Percentiles rank a stretch among this genome's conserved stretches.
These are phyloP conservation scores for Oscheius myriophilus DNA, from an alignment of 2,888 invertebrate genomes.

Conservation along the genomic window DNA sequence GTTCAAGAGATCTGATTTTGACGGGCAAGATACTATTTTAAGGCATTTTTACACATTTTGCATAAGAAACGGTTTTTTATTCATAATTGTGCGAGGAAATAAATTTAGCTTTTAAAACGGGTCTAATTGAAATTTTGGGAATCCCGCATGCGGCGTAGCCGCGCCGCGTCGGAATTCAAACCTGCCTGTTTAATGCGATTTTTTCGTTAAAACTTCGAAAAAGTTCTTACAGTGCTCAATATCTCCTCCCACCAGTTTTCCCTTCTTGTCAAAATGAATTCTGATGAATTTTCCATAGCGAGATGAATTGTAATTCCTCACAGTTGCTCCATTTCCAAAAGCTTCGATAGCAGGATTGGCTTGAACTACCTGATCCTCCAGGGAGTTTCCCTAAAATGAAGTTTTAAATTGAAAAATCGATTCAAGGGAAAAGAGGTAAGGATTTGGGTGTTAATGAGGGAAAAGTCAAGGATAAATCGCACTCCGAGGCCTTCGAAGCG, in stretches of 20 bases:
- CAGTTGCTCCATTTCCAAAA: conserved; percentile 98
- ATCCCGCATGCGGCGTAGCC: too few species aligned
- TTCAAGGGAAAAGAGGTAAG: conserved; percentile 5
- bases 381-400: conserved; percentile 79
- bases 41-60: too few species aligned
- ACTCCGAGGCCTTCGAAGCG: conserved; percentile 36
- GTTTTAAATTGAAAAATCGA: not conserved
- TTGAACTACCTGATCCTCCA: conserved; percentile 99
- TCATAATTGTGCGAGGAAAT: too few species aligned
- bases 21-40: too few species aligned
- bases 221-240: conserved; percentile 88
- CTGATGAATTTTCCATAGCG: conserved; percentile 95
- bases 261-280: conserved; percentile 98
- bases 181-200: too few species aligned
- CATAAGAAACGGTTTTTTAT: too few species aligned
- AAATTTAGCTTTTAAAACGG: too few species aligned
- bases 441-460: not conserved
- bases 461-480: conserved; percentile 15
- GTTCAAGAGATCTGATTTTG: too few species aligned
- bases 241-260: conserved; percentile 99
- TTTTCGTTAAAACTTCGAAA: not conserved
- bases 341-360: conserved; percentile 99
- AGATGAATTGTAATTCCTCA: conserved; percentile 74
- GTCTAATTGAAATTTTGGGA: too few species aligned
- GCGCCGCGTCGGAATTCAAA: too few species aligned